These are phyloP conservation scores for Contarinia nasturtii DNA, from an alignment of 1,140 invertebrate species.

Conservation along the genomic window DNA sequence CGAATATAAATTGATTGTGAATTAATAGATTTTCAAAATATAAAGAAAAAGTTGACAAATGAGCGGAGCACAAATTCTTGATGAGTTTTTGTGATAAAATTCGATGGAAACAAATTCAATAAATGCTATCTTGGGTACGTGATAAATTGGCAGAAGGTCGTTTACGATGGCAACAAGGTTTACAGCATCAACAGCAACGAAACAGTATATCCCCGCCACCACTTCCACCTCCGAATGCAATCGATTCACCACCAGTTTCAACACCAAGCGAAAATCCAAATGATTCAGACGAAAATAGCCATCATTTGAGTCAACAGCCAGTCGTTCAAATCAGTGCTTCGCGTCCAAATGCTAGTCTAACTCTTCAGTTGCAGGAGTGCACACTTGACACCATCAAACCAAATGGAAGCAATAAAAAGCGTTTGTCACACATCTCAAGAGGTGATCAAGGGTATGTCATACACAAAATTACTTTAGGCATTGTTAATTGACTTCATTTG, in stretches of 20 bases:
- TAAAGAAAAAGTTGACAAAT: too few species aligned
- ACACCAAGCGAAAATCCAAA: background rate
- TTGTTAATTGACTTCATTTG: too few species aligned
- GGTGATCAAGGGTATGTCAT: too few species aligned
- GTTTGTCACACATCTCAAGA: background rate
- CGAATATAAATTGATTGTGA: too few species aligned
- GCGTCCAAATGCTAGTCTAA: background rate
- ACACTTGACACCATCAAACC: background rate
- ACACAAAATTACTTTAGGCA: too few species aligned
- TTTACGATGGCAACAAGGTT: conserved; percentile 12
- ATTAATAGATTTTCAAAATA: too few species aligned
- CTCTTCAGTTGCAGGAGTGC: background rate
- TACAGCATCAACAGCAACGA: conserved; percentile 1
- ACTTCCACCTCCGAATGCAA: background rate
- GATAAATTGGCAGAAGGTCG: conserved; percentile 21
- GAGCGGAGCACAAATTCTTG: too few species aligned
- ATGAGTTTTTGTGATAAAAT: too few species aligned
- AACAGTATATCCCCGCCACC: conserved; percentile 6
- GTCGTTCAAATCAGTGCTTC: background rate
- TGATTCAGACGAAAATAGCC: background rate
- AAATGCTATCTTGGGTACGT: conserved; percentile 23
- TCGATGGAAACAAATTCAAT: background rate
- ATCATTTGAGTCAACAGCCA: background rate
- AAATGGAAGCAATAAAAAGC: background rate
- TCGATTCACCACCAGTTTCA: background rate